phyloP scores from a whole-genome alignment of 1,140 invertebrate genomes.

The Phenacoccus solenopsis region DNA sequence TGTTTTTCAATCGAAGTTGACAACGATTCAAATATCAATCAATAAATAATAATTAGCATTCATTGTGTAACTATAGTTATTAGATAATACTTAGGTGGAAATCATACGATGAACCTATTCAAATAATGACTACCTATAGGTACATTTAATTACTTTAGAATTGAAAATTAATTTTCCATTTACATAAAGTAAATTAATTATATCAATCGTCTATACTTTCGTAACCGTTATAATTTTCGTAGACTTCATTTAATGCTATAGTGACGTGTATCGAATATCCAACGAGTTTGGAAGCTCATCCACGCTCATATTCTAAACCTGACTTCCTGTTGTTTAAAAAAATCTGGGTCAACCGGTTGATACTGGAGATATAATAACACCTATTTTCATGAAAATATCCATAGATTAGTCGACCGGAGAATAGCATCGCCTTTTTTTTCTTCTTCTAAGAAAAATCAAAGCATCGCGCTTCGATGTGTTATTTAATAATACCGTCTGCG shows the following conservation, averaged over 20 bases:
- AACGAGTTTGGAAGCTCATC: conserved; percentile 8
- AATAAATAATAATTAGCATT: too few relatives aligned
- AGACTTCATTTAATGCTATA: neutral
- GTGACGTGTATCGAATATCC: neutral
- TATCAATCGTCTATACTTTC: neutral
- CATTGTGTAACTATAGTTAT: too few relatives aligned
- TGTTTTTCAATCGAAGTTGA: too few relatives aligned
- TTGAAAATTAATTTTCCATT: too few relatives aligned
- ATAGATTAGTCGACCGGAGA: neutral
- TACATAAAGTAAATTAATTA: too few relatives aligned
- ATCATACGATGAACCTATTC: too few relatives aligned
- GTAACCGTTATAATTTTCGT: neutral
- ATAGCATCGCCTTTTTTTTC: neutral
- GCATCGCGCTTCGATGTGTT: neutral
- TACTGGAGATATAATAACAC: conserved; percentile 13
- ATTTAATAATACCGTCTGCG: neutral
- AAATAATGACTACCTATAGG: too few relatives aligned
- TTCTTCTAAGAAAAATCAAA: neutral
- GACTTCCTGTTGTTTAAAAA: conserved; percentile 15
- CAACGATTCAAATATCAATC: too few relatives aligned
- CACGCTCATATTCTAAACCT: neutral
- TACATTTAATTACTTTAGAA: too few relatives aligned
- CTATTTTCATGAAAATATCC: conserved; percentile 5
- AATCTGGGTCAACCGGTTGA: conserved; percentile 14
- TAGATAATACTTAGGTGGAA: too few relatives aligned